These are phyloP conservation scores for Danaus melanippus DNA, from an alignment of 1,140 invertebrate genomes.

Conservation along the genomic window DNA sequence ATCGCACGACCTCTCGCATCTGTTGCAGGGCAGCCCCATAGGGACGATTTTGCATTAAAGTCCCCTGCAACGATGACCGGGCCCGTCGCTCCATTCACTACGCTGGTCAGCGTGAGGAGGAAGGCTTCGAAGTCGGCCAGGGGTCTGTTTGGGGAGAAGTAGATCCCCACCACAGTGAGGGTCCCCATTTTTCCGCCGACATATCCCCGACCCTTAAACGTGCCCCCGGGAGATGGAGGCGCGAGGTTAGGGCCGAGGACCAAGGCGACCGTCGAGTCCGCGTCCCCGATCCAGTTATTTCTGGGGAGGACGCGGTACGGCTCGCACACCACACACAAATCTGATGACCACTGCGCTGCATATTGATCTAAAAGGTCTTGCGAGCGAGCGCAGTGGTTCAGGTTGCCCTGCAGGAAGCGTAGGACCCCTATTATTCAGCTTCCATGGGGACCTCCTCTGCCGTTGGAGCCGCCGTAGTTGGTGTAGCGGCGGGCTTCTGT, in stretches of 20 bases:
- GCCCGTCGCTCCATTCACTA: background rate
- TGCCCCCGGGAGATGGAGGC: too few species aligned
- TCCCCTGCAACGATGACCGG: constrained; percentile 15
- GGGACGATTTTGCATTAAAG: constrained; percentile 15
- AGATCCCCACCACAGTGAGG: too few species aligned
- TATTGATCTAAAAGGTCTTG: constrained; percentile 2
- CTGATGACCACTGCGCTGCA: constrained; percentile 4
- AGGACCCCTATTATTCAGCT: background rate
- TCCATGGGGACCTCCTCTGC: background rate
- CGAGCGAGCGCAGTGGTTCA: constrained; percentile 6
- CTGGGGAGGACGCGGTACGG: constrained; percentile 1
- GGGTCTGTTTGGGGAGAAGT: too few species aligned
- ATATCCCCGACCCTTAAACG: too few species aligned
- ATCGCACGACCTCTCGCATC: constrained; percentile 6
- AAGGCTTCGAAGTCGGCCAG: too few species aligned
- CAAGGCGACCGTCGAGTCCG: background rate
- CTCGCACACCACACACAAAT: constrained; percentile 8
- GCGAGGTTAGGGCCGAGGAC: background rate
- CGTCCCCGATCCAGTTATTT: background rate
- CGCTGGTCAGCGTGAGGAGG: too few species aligned
- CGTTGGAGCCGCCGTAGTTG: too few species aligned
- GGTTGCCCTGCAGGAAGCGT: constrained; percentile 7
- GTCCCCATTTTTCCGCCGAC: too few species aligned
- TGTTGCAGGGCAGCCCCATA: constrained; percentile 9
- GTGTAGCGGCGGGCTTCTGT: background rate